Base-by-base conservation (phyloP, 2,113 vertebrate genomes). In the Circaetus cinerascens region DNA sequence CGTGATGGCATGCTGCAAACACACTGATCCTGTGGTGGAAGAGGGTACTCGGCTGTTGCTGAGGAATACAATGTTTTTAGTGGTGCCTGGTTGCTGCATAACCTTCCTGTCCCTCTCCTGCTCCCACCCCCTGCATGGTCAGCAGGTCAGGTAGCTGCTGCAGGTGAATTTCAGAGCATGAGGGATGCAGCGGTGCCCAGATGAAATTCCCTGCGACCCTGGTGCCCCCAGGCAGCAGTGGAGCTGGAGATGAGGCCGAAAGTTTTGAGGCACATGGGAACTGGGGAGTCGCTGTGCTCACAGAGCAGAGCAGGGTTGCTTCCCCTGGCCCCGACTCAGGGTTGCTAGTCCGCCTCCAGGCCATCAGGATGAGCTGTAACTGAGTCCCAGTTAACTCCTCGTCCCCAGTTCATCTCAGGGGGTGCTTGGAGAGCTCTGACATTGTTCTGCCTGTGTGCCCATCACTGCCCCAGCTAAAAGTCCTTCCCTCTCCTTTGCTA, bases 351-450 rank as follows among this genome's bases (percentile, higher is more conserved):
- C 18, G 45, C 15, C 18, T 78, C 38, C 56, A 55, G 36, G 32
- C 1, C 7, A 27, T n/a, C 14, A 15, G 66, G 30, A 45, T 1
- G 5, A 91, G 12, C 40, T 43, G 46, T 22, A n/a, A 67, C 48
- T 27, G 14, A 40, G 75, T 59, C 21, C 38, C 66, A 43, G 51
- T 15, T 21, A 41, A 30, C 46, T 23, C 22, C 11, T 62, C 3
- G 1, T 63, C 51, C 30, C 45, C 43, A 0, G 1, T 20, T 91
- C 14, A 4, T 62, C 41, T 63, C 2, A 29, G 2, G 43, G 8
- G 23, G 4, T 75, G 50, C 50, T 34, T 90, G 67, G 23, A 74
- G 43, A 76, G 6, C 22, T 63, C 30, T 71, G n/a, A n/a, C n/a
- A n/a, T n/a, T n/a, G n/a, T n/a, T n/a, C n/a, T n/a, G n/a, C n/a